Base-by-base conservation (phyloP, 1,140 invertebrate genomes). In the Caerostris darwini region DNA sequence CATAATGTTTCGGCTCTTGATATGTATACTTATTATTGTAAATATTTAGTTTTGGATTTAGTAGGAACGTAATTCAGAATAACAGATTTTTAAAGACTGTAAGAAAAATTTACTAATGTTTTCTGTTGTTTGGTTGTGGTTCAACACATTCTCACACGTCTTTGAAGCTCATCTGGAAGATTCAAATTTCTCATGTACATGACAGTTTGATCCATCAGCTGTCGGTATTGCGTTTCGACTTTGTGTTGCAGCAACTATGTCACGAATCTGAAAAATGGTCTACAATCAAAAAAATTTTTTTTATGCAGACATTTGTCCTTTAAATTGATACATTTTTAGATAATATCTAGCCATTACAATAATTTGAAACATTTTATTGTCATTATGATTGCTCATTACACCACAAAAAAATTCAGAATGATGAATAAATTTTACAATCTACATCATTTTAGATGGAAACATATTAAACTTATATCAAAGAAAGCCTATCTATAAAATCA, bases 71-170 rank as follows among this genome's bases (percentile, higher is more conserved):
- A 17, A 34, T 12, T 34, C 34, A 34, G 34, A 34, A 34, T 34
- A 34, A 34, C 19, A 77, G 34, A 83, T 17, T n/a, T n/a, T 64
- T 10, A 10, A 2, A 64, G 17, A 64, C 7, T 64, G 34, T 34
- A 34, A 34, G 2, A 34, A 81, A 0, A 64, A 95, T 96, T 96
- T 96, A 98, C 98, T 98, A 90, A 97, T 34, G 98, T 98, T 95
- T 98, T 97, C 95, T 99, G 98, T 95, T 98, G 98, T 93, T 98
- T 97, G 99, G 19, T 98, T 99, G 95, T 98, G 99, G 93, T 97
- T 97, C 95, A 99, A 98, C 99, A 99, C 92, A 97, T 96, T 94
- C 98, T 97, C 1, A 99, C 98, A 89, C 98, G 96, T 34, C 97
- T 96, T 95, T 98, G 98, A 87, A 99, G 97, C 61, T 97, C 96